Evolutionary conservation across 2,888 invertebrate species (phyloP).

Genomic region (Myopa tessellatipennis): DNA sequence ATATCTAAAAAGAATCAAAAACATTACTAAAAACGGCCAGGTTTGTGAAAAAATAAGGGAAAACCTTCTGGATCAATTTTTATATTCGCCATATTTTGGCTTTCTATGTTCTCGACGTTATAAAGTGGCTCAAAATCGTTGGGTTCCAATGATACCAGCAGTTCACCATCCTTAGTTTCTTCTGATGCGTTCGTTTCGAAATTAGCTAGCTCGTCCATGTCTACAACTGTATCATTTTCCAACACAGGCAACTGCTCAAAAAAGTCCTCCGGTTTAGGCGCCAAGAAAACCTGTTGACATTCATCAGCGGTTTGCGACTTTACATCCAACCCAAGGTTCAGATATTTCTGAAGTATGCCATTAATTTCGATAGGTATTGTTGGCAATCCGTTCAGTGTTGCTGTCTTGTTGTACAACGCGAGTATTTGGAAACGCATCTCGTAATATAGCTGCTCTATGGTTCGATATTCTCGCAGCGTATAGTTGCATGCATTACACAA

Average conservation of each 20-base stretch:
- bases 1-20: constrained; percentile 36
- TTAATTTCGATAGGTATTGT: constrained; percentile 42
- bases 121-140: not conserved
- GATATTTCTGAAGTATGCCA: constrained; percentile 39
- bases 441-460: constrained; percentile 44
- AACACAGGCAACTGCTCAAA: not conserved
- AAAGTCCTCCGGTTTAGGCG: not conserved
- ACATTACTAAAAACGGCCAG: not conserved
- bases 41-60: not conserved
- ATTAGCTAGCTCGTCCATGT: too few relatives aligned
- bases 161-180: too few relatives aligned
- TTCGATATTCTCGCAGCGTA: constrained; percentile 51
- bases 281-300: not conserved
- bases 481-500: constrained; percentile 54
- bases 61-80: constrained; percentile 41
- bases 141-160: not conserved
- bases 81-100: constrained; percentile 39
- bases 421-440: constrained; percentile 47
- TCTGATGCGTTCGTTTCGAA: too few relatives aligned
- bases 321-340: not conserved
- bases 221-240: not conserved
- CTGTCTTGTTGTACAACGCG: constrained; percentile 43
- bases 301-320: not conserved
- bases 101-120: not conserved
- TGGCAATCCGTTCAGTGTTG: constrained; percentile 30